Evolutionary conservation across 2,113 vertebrate species (phyloP).

Genomic region (Recurvirostra avosetta): DNA sequence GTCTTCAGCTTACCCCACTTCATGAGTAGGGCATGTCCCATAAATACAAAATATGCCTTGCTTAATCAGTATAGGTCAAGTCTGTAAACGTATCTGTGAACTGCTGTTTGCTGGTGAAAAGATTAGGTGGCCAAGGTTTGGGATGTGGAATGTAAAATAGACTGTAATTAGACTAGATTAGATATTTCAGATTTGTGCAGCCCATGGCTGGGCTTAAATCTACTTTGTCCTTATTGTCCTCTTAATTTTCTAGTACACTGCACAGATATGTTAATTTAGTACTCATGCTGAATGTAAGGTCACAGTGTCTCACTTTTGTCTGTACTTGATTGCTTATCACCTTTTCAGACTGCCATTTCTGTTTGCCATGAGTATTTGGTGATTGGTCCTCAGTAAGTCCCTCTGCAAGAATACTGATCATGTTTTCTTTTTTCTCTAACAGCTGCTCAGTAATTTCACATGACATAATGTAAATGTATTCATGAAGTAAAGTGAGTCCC

Average conservation of each 20-base stretch:
- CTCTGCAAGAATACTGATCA: slow-evolving; percentile 58
- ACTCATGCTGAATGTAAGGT: slow-evolving; percentile 64
- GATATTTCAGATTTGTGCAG: slow-evolving; percentile 52
- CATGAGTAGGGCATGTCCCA: background rate
- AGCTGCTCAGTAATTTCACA: slow-evolving; percentile 77
- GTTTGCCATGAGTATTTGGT: slow-evolving; percentile 59
- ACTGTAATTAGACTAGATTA: slow-evolving; percentile 61
- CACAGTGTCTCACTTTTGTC: slow-evolving; percentile 65
- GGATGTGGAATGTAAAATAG: slow-evolving; percentile 37
- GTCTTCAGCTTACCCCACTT: background rate
- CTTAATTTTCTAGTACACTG: slow-evolving; percentile 67
- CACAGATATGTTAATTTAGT: slow-evolving; percentile 70
- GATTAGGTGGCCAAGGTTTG: slow-evolving; percentile 4
- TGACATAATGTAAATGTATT: slow-evolving; percentile 74
- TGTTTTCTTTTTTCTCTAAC: slow-evolving; percentile 63
- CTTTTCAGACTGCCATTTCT: slow-evolving; percentile 68
- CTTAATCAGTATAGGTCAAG: slow-evolving; percentile 45
- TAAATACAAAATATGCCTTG: slow-evolving; percentile 14
- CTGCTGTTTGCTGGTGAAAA: slow-evolving; percentile 33
- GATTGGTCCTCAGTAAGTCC: slow-evolving; percentile 35
- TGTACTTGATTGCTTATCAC: slow-evolving; percentile 73
- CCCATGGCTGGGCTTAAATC: slow-evolving; percentile 47
- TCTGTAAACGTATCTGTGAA: slow-evolving; percentile 43
- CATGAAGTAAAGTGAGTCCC: slow-evolving; percentile 59
- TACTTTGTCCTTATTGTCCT: slow-evolving; percentile 65